A percentile compares a stretch with the other conserved stretches of the same genome.
Conservation (phyloP, 2,797 vertebrate genomes). For the Hylomyscus alleni region DNA sequence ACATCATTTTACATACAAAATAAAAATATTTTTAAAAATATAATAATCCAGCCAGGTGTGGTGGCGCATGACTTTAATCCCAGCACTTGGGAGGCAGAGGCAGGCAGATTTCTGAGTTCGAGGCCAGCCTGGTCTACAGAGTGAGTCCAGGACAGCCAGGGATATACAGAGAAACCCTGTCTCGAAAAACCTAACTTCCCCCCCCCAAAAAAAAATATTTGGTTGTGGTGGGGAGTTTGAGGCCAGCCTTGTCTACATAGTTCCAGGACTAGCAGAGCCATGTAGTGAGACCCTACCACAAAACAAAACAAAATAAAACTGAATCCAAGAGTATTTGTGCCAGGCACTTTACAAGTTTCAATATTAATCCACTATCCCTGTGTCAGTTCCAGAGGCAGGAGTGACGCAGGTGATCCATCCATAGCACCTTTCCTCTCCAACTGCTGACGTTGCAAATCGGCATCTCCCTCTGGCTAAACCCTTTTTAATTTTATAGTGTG, state of each 20-base stretch:
- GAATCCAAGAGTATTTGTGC: background rate
- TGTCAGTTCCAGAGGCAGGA: background rate
- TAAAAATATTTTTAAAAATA: no score
- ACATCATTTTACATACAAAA: background rate
- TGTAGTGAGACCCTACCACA: background rate
- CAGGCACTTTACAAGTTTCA: no score
- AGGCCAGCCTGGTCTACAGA: no score
- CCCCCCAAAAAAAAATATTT: no score
- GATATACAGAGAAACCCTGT: no score
- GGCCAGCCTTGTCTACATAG: background rate
- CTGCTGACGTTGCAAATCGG: background rate
- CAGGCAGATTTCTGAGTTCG: no score
- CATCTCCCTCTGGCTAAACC: background rate
- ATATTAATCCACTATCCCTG: background rate
- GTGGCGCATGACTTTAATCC: no score
- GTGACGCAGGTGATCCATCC: background rate
- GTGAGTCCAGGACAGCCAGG: no score
- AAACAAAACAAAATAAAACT: background rate
- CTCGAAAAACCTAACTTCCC: no score
- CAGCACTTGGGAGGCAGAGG: no score
- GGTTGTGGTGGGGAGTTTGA: background rate
- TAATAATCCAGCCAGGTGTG: no score
- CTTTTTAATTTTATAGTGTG: background rate
- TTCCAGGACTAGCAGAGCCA: background rate
- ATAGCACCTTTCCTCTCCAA: background rate